Evolutionary conservation across 2,113 vertebrate genomes (phyloP), one percentile per base, ranked within the genome.

Genomic region (Oncorhynchus clarkii): DNA sequence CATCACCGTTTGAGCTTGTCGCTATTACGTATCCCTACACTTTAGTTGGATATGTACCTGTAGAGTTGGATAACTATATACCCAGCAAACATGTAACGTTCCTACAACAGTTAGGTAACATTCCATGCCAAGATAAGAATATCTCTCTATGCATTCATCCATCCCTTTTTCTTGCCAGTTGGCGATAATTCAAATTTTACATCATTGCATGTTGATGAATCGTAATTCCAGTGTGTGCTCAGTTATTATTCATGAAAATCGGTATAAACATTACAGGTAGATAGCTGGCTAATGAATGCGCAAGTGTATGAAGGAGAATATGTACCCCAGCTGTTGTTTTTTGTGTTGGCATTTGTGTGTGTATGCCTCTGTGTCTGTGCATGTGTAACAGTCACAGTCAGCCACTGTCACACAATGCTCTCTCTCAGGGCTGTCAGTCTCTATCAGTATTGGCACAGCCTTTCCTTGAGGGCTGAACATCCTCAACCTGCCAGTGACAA

Each of bases 171-270:
- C 57, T 29, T 24, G 14, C 1, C 51, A 51, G 29, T 34, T 71
- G n/a, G n/a, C 5, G 1, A 8, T 39, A 59, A 67, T 27, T 34
- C 70, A 67, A 65, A 13, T 69, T 64, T 18, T 71, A 72, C 64
- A 57, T 69, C 12, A 34, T 27, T 65, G 1, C 20, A 49, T 13
- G 9, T 26, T 31, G 59, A 67, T 71, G 13, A 18, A 73, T 73
- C 54, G 65, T 75, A 39, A 69, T 31, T 72, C 60, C 29, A 39
- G 65, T 68, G 75, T 64, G 72, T 65, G 29, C 7, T 1, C 18
- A 62, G 57, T 26, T 74, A 57, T 57, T 80, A 79, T 69, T 60
- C 75, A 84, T 84, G 73, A 74, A 29, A 31, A n/a, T 74, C 70
- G 51, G 14, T 14, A 4, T 29, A 0, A 57, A 69, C 64, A 80